A percentile compares a stretch with the other conserved stretches of the same genome.
Evolutionary conservation across 2,113 vertebrate species (phyloP).

Genomic region (Tyto alba): DNA sequence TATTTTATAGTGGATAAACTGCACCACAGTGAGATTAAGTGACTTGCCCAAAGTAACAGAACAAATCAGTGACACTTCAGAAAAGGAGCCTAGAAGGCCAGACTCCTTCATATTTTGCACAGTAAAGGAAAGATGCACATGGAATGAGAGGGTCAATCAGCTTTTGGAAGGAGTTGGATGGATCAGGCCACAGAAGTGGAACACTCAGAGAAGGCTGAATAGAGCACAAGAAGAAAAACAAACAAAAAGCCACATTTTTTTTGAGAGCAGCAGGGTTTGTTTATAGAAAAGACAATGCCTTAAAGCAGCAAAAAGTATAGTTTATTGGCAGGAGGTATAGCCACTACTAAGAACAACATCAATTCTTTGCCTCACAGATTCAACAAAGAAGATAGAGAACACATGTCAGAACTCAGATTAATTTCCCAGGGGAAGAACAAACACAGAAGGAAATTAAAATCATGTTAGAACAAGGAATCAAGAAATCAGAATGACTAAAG

Average conservation of each 20-base stretch:
- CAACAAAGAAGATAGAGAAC: constrained; percentile 9
- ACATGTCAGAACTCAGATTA: constrained; percentile 17
- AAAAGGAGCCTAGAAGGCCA: background rate
- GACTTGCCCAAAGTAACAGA: constrained; percentile 51
- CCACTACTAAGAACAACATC: background rate
- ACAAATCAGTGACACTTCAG: constrained; percentile 10
- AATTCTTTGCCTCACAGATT: background rate
- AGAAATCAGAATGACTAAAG: constrained; percentile 8
- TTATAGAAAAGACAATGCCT: background rate
- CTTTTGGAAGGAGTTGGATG: background rate
- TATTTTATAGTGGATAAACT: constrained; percentile 57
- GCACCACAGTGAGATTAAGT: constrained; percentile 43
- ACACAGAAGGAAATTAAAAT: constrained; percentile 23
- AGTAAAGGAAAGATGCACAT: background rate
- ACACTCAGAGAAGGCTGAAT: background rate
- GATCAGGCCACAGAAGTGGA: background rate
- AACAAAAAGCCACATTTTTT: background rate
- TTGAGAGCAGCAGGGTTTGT: background rate
- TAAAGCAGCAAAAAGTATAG: background rate
- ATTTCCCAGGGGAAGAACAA: constrained; percentile 33
- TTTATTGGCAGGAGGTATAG: background rate
- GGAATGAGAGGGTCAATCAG: background rate
- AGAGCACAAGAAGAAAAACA: background rate
- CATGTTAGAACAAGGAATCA: constrained; percentile 31
- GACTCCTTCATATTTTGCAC: background rate